Conservation (phyloP, 2,888 invertebrate species). For the Lasioglossum marginatum region DNA sequence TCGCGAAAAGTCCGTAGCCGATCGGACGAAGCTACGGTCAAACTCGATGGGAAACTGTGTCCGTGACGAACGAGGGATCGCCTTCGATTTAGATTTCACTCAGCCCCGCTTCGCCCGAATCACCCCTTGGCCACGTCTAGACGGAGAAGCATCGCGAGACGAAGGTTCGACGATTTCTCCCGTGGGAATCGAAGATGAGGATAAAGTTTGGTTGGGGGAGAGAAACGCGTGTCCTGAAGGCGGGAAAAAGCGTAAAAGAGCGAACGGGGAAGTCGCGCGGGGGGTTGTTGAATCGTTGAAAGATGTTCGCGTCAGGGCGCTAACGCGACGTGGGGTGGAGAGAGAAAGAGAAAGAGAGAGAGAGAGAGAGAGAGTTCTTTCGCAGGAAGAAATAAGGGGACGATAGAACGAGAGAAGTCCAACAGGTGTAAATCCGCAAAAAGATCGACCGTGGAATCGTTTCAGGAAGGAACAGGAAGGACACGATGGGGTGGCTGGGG, state of each 20-base stretch:
- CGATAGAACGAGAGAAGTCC: constrained; percentile 77
- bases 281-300: constrained; percentile 4
- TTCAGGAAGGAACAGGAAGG: constrained; percentile 71
- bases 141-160: neutral
- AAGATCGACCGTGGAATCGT: constrained; percentile 77
- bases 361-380: constrained; percentile 56
- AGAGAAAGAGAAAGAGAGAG: constrained; percentile 44
- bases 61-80: neutral
- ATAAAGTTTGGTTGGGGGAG: neutral
- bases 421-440: constrained; percentile 83
- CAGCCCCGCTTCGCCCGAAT: neutral
- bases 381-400: constrained; percentile 71
- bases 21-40: neutral
- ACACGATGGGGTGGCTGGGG: constrained; percentile 55
- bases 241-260: constrained; percentile 17
- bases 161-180: constrained; percentile 13
- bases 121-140: neutral
- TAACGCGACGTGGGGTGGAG: constrained; percentile 44
- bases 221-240: constrained; percentile 11
- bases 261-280: neutral
- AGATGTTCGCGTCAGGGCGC: constrained; percentile 32
- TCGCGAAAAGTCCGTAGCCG: neutral
- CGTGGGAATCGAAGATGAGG: constrained; percentile 14
- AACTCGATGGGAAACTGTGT: neutral
- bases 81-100: constrained; percentile 12